Percentiles rank a stretch among this genome's conserved stretches.
These are phyloP conservation scores for Ephydatia muelleri DNA, from an alignment of 37 sponge, comb jelly and placozoan genomes.

Conservation along the genomic window DNA sequence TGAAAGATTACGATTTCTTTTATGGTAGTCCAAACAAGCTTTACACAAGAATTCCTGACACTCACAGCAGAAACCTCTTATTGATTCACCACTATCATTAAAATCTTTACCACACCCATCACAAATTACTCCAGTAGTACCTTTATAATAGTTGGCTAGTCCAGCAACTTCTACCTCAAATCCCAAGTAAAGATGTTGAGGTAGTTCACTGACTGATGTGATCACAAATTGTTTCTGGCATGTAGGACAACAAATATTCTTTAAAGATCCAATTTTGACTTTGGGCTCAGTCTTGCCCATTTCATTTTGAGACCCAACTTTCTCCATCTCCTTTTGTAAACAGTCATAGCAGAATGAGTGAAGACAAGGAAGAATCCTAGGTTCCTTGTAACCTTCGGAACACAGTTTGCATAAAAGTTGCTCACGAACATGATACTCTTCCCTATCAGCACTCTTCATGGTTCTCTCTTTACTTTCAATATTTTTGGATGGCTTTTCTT, in stretches of 20 bases:
- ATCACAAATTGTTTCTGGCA: not conserved
- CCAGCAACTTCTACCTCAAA: not conserved
- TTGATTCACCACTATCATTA: not conserved
- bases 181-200: not conserved
- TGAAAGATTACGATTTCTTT: not conserved
- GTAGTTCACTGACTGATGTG: not conserved
- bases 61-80: not conserved
- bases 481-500: not conserved
- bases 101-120: not conserved
- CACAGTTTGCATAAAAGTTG: not conserved
- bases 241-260: not conserved
- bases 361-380: not conserved
- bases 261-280: not conserved
- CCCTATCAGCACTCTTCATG: too few relatives aligned
- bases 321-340: not conserved
- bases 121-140: not conserved
- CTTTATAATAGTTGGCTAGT: not conserved
- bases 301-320: not conserved
- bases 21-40: not conserved
- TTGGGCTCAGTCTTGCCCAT: not conserved
- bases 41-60: not conserved
- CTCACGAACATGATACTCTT: not conserved
- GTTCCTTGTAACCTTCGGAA: not conserved
- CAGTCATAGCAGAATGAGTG: not conserved
- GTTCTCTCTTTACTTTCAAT: not conserved